Evolutionary conservation across 2,113 vertebrate species (phyloP).

Genomic region (Syngnathoides biaculeatus): DNA sequence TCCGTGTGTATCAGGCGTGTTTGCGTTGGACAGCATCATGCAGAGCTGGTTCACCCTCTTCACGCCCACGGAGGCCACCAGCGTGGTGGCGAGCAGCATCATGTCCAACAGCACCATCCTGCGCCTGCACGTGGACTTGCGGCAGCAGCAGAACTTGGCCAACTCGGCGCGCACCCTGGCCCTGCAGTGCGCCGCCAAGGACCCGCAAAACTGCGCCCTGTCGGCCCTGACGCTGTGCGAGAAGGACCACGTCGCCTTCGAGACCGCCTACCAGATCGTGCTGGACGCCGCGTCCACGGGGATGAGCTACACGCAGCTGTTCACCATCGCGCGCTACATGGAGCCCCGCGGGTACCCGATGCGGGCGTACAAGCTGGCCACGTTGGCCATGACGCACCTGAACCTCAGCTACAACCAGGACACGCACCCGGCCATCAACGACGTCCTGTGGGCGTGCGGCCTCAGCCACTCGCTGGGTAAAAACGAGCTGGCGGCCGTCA

Average conservation of each 20-base stretch:
- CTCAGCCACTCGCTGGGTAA: constrained; percentile 97
- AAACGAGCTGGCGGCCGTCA: constrained; percentile 94
- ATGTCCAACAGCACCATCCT: constrained; percentile 95
- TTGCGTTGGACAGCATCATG: constrained; percentile 94
- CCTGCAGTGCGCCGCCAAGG: constrained; percentile 96
- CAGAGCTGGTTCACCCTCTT: constrained; percentile 98
- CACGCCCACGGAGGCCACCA: constrained; percentile 96
- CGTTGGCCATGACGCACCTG: constrained; percentile 92
- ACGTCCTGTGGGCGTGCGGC: constrained; percentile 96
- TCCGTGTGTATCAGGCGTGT: constrained; percentile 73
- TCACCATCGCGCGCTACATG: constrained; percentile 99
- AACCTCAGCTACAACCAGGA: constrained; percentile 99
- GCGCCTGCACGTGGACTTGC: constrained; percentile 93
- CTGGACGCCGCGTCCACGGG: constrained; percentile 90
- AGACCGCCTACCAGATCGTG: constrained; percentile 98
- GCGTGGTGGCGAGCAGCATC: constrained; percentile 92
- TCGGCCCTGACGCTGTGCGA: constrained; percentile 95
- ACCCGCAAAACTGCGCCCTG: constrained; percentile 95
- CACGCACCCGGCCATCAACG: constrained; percentile 96
- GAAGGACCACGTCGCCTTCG: constrained; percentile 98
- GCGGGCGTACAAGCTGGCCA: constrained; percentile 94
- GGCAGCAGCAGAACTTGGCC: constrained; percentile 94
- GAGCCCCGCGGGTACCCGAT: constrained; percentile 95
- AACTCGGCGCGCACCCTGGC: constrained; percentile 92
- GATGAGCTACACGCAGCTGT: constrained; percentile 96